Evolutionary conservation across 2,888 invertebrate genomes (phyloP), one percentile per base, ranked within the genome.

Genomic region (Folsomia candida): DNA sequence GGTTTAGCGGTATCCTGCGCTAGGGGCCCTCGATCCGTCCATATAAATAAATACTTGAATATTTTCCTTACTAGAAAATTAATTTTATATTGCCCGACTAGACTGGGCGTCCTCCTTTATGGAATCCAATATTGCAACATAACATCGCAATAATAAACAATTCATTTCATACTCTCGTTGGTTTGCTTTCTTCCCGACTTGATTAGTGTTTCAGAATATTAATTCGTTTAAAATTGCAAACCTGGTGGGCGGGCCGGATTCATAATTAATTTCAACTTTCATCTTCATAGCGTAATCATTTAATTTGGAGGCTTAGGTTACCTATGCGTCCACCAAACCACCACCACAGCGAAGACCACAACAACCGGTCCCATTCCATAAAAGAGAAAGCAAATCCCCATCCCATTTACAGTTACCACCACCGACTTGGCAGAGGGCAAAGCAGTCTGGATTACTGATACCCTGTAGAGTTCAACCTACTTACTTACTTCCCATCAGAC

Each of bases 201-300:
- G 37, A 9, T 37, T 37, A n/a, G 18, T 54, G 54, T n/a, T n/a
- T n/a, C n/a, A n/a, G 54, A 22, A 14, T 20, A 54, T 54, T 54
- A 54, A 54, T 54, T 54, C 54, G 4, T 54, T 22, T 22, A 54
- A 54, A 54, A 54, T 54, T 54, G 54, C 54, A 54, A n/a, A n/a
- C n/a, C n/a, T n/a, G n/a, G n/a, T 54, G 54, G 4, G n/a, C 22
- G 22, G 6, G 54, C 37, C 59, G 26, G 28, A n/a, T 26, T 61
- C n/a, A 29, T 61, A 61, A 61, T 61, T 61, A 61, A 61, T 61
- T 61, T 61, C 22, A 61, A 22, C 61, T n/a, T 24, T 61, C 61
- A 61, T 29, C 27, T 27, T 61, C 61, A 27, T 27, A n/a, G 54
- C 28, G 28, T 61, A 61, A 61, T 61, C 61, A 61, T 61, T 61